Evolutionary conservation across 2,888 invertebrate species (phyloP).

Genomic region (Tipula confusa): DNA sequence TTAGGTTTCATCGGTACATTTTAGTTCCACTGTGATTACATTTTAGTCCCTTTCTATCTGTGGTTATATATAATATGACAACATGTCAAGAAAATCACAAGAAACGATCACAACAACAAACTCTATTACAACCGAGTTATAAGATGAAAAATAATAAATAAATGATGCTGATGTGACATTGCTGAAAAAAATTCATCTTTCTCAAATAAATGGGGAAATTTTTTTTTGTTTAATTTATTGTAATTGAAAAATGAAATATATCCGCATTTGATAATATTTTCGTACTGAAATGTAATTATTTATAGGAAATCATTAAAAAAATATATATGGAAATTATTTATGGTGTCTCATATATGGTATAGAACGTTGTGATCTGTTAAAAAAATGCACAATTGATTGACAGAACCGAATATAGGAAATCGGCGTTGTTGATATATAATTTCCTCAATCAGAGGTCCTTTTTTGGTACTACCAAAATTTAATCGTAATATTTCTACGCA

Average conservation of each 20-base stretch:
- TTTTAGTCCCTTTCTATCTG: neutral
- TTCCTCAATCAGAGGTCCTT: too few species aligned
- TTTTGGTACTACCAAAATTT: too few species aligned
- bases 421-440: too few species aligned
- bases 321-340: neutral
- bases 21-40: slow-evolving; percentile 1
- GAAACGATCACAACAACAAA: neutral
- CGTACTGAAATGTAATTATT: neutral
- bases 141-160: neutral
- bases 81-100: neutral
- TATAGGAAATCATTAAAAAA: neutral
- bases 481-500: too few species aligned
- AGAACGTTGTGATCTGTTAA: too few species aligned
- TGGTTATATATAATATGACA: neutral
- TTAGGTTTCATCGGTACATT: neutral
- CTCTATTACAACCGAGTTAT: neutral
- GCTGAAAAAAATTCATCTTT: neutral
- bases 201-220: neutral
- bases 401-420: too few species aligned
- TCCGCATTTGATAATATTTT: neutral
- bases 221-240: slow-evolving; percentile 25
- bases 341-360: neutral
- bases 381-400: too few species aligned
- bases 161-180: neutral
- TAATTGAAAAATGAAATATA: neutral